Base-by-base conservation (phyloP, 2,888 invertebrate species). In the Callimorpha dominula region DNA sequence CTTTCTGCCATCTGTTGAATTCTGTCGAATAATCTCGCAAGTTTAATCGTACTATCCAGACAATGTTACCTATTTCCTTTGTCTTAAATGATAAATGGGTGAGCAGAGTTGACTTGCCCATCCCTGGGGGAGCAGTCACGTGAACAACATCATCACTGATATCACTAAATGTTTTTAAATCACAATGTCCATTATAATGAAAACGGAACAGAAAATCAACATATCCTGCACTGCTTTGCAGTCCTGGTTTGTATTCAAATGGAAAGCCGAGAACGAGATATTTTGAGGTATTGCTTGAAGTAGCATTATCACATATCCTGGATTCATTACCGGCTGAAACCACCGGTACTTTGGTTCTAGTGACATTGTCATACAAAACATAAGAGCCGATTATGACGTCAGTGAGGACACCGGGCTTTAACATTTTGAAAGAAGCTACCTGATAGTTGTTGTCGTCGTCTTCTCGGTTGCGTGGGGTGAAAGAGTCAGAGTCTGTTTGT, bases 31-130 rank as follows among this genome's bases (percentile, higher is more conserved):
- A 54, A 20, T 73, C 69, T 14, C 50, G 43, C 46, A 73, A 46
- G 40, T 73, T 73, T 31, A 73, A 60, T 65, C 70, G 65, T 14
- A 73, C 54, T 52, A 73, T 73, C 71, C 71, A 72, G 31, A 67
- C n/a, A 1, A 15, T 17, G 4, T 8, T 12, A 54, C 46, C 46
- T 11, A 17, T 52, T 42, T 72, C 46, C 40, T 72, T 72, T 0
- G 72, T 72, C 7, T 54, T 52, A 0, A 68, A 6, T 43, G 72
- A 42, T 31, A 72, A 43, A 40, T 77, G 65, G 11, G 75, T 77
- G 14, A 79, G 72, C 14, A 75, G 68, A 14, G 75, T 75, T 31
- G 78, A 78, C 49, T 78, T 78, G 15, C 78, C 78, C 75, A 78
- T 78, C 0, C 77, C 78, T 17, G 78, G 67, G 17, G 60, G 50